Evolutionary conservation across 2,113 vertebrate species (phyloP).

Genomic region (Sinocyclocheilus anophthalmus): DNA sequence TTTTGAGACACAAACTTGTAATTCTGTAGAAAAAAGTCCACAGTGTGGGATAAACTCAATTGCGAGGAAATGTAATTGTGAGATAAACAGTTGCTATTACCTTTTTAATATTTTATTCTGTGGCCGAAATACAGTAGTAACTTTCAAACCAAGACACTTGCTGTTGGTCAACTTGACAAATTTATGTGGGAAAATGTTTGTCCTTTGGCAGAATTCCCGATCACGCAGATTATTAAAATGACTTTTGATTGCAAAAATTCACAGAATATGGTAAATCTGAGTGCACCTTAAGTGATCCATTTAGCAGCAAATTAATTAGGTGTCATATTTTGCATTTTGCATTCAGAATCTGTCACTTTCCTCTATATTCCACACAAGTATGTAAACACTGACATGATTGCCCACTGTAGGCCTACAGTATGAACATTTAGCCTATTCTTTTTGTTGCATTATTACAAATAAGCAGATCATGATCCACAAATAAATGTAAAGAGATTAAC

Average conservation of each 20-base stretch:
- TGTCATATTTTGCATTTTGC: background rate
- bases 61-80: background rate
- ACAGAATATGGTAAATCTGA: background rate
- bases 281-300: background rate
- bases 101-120: background rate
- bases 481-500: too few relatives aligned
- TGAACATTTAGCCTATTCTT: background rate
- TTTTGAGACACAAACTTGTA: too few relatives aligned
- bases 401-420: background rate
- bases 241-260: background rate
- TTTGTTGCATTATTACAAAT: too few relatives aligned
- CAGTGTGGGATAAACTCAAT: too few relatives aligned
- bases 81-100: background rate
- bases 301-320: background rate
- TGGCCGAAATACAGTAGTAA: too few relatives aligned
- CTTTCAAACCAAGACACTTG: too few relatives aligned
- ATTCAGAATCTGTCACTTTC: background rate
- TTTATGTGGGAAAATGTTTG: background rate
- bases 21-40: too few relatives aligned
- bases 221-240: background rate
- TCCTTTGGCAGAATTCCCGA: background rate
- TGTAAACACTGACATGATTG: background rate
- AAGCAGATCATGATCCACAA: too few relatives aligned
- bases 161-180: background rate
- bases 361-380: background rate